Evolutionary conservation across 2,113 vertebrate genomes (phyloP).

Genomic region (Gasterosteus aculeatus): DNA sequence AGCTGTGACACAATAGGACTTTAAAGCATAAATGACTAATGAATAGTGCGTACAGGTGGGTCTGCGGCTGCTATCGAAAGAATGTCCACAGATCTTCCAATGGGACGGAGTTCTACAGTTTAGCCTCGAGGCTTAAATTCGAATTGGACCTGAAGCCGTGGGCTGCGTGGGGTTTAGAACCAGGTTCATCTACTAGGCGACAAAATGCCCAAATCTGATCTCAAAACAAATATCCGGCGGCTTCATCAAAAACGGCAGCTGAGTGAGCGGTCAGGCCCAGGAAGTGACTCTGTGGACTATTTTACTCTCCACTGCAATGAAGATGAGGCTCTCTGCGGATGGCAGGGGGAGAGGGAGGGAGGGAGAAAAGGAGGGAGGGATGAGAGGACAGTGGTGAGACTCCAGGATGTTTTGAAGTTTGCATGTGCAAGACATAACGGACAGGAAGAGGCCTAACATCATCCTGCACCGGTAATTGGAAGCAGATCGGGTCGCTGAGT

Average conservation of each 20-base stretch:
- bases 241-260: conserved; percentile 2
- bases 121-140: too few species aligned
- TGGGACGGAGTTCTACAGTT: too few species aligned
- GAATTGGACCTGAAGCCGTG: too few species aligned
- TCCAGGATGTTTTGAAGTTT: conserved; percentile 81
- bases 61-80: background rate
- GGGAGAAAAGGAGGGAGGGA: conserved; percentile 14
- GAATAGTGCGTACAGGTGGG: background rate
- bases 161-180: too few species aligned
- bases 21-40: background rate
- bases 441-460: conserved; percentile 82
- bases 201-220: too few species aligned
- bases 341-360: background rate
- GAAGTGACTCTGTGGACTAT: conserved; percentile 52
- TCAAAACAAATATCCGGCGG: too few species aligned
- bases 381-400: conserved; percentile 69
- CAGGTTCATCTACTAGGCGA: too few species aligned
- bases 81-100: too few species aligned
- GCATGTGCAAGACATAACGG: conserved; percentile 80
- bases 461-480: conserved; percentile 81
- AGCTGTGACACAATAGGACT: background rate
- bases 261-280: conserved; percentile 46
- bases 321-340: conserved; percentile 58
- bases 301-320: conserved; percentile 46
- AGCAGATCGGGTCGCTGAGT: conserved; percentile 74